These are phyloP conservation scores for Platyura marginata DNA, from an alignment of 1,140 invertebrate species.

Conservation along the genomic window DNA sequence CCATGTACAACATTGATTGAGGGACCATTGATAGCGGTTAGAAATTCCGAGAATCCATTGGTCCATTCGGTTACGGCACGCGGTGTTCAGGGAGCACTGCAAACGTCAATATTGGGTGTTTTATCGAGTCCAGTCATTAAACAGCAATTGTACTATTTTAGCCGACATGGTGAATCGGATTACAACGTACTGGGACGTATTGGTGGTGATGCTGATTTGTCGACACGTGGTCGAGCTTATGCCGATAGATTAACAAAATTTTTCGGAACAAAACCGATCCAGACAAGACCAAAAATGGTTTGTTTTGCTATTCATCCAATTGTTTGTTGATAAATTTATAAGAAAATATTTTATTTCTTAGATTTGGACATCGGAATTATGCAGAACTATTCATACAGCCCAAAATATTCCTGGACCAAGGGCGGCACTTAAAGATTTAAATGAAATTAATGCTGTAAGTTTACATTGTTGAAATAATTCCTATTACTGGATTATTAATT, in stretches of 20 bases:
- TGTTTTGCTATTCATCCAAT: neutral
- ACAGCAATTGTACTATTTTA: slow-evolving; percentile 28
- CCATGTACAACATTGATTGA: slow-evolving; percentile 16
- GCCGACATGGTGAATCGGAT: slow-evolving; percentile 73
- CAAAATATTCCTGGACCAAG: slow-evolving; percentile 59
- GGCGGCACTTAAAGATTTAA: slow-evolving; percentile 58
- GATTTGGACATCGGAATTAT: slow-evolving; percentile 76
- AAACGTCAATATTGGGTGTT: slow-evolving; percentile 5
- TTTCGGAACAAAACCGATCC: slow-evolving; percentile 23
- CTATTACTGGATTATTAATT: slow-evolving; percentile 2
- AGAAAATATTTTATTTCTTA: slow-evolving; percentile 9
- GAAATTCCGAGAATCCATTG: slow-evolving; percentile 23
- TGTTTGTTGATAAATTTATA: neutral
- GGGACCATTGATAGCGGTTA: slow-evolving; percentile 27
- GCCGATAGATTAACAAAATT: slow-evolving; percentile 52
- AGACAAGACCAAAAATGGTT: neutral
- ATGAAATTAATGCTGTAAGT: slow-evolving; percentile 77
- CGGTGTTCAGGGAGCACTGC: slow-evolving; percentile 5
- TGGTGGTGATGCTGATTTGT: slow-evolving; percentile 73
- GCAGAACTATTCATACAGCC: slow-evolving; percentile 75
- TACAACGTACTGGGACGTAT: slow-evolving; percentile 81
- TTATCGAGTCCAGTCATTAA: slow-evolving; percentile 6
- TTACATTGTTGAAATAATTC: neutral
- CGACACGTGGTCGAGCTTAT: slow-evolving; percentile 61
- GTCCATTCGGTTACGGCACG: slow-evolving; percentile 6